A percentile compares a stretch with the other conserved stretches of the same genome.
phyloP scores from a whole-genome alignment of 2,113 vertebrate species.

The Notarius quadriscutis region DNA sequence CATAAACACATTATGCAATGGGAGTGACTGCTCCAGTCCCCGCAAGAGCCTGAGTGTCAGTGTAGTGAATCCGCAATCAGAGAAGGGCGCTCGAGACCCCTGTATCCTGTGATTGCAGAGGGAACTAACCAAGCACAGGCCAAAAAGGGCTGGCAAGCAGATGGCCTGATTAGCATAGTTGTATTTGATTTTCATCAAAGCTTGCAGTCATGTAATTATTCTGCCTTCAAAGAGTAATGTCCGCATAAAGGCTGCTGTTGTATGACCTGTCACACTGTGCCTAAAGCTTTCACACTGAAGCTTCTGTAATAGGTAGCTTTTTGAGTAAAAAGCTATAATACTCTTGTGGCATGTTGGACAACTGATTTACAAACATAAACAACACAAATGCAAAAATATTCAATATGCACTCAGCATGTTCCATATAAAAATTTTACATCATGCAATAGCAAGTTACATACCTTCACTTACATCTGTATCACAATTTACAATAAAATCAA shows the following conservation, averaged over 20 bases:
- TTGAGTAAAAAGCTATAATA: constrained; percentile 6
- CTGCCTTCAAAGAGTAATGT: constrained; percentile 35
- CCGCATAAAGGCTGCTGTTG: constrained; percentile 25
- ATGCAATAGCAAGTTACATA: neutral
- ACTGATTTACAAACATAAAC: neutral
- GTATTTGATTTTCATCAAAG: constrained; percentile 52
- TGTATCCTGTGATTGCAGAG: constrained; percentile 30
- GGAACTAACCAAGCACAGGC: constrained; percentile 19
- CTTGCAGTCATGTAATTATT: constrained; percentile 38
- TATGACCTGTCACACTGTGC: constrained; percentile 30
- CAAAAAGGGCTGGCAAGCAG: constrained; percentile 42
- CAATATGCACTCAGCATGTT: neutral
- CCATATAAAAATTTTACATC: neutral
- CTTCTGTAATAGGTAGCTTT: constrained; percentile 8
- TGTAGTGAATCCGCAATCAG: constrained; percentile 31
- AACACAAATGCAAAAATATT: neutral
- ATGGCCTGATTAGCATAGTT: constrained; percentile 51
- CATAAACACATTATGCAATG: constrained; percentile 25
- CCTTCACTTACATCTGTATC: neutral
- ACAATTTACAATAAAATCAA: neutral
- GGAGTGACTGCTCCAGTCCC: neutral
- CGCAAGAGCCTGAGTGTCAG: constrained; percentile 24
- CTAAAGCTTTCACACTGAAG: neutral
- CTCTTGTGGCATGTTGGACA: neutral
- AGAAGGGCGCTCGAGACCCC: constrained; percentile 34